phyloP scores from a whole-genome alignment of 1,140 invertebrate genomes.

The Nephotettix cincticeps region DNA sequence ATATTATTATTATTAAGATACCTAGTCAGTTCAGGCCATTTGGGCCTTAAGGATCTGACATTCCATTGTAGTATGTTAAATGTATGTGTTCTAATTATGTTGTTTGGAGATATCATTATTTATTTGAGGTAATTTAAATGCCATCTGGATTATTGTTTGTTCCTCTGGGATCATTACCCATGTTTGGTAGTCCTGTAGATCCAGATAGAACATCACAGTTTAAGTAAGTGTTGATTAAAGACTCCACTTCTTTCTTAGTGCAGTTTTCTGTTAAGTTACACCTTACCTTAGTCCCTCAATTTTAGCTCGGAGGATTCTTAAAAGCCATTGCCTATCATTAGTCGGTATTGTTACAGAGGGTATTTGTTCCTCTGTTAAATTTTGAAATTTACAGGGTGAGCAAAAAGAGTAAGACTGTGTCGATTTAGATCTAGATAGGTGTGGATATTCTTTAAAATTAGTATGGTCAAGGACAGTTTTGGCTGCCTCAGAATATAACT shows the following conservation, averaged over 20 bases:
- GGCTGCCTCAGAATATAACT: not conserved
- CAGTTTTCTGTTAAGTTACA: not conserved
- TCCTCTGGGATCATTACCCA: not conserved
- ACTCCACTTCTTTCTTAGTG: not conserved
- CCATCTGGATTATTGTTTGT: not conserved
- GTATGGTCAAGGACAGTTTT: not conserved
- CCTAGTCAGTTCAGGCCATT: not conserved
- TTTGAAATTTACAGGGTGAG: no score
- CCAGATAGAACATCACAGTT: not conserved
- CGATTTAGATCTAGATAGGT: no score
- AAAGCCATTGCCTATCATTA: no score
- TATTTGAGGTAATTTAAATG: no score
- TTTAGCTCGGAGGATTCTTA: not conserved
- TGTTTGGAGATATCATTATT: no score
- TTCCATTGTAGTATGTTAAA: slow-evolving; percentile 1
- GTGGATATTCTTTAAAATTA: not conserved
- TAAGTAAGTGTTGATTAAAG: not conserved
- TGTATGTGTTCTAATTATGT: no score
- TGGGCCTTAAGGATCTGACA: not conserved
- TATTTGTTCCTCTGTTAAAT: no score
- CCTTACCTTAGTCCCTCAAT: not conserved
- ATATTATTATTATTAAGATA: not conserved
- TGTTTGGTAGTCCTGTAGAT: no score
- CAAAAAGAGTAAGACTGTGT: not conserved
- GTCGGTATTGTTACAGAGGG: no score